A percentile compares a stretch with the other conserved stretches of the same genome.
Conservation (phyloP, 2,113 vertebrate species). For the Apeltes quadracus region DNA sequence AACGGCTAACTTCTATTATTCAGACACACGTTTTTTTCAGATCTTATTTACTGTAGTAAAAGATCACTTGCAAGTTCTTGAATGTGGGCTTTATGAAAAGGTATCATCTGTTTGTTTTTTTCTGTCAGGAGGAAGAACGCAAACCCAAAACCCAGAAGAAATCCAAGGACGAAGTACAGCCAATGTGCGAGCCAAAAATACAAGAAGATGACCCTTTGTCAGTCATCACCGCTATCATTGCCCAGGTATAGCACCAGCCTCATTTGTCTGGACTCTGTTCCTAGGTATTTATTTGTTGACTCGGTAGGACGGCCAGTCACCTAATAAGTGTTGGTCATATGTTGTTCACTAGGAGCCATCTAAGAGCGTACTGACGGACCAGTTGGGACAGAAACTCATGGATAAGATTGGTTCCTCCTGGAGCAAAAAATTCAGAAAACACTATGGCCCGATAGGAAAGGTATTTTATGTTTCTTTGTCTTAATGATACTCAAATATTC, state of each 20-base stretch:
- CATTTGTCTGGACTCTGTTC: neutral
- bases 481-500: neutral
- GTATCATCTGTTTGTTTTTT: slow-evolving; percentile 3
- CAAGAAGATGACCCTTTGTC: slow-evolving; percentile 83
- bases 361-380: slow-evolving; percentile 83
- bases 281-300: neutral
- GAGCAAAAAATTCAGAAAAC: slow-evolving; percentile 92
- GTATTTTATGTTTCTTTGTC: slow-evolving; percentile 64
- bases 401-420: slow-evolving; percentile 89
- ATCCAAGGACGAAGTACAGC: slow-evolving; percentile 43
- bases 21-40: neutral
- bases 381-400: slow-evolving; percentile 91
- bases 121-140: slow-evolving; percentile 81
- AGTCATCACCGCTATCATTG: slow-evolving; percentile 82
- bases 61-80: neutral
- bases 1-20: neutral
- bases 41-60: neutral
- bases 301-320: rapidly evolving
- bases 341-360: slow-evolving; percentile 68
- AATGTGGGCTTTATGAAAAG: neutral
- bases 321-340: slow-evolving; percentile 6
- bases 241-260: slow-evolving; percentile 82
- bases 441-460: slow-evolving; percentile 89
- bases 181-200: slow-evolving; percentile 61
- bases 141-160: slow-evolving; percentile 72